Conservation (phyloP, 2,797 vertebrate species). For the Eospalax fontanierii region DNA sequence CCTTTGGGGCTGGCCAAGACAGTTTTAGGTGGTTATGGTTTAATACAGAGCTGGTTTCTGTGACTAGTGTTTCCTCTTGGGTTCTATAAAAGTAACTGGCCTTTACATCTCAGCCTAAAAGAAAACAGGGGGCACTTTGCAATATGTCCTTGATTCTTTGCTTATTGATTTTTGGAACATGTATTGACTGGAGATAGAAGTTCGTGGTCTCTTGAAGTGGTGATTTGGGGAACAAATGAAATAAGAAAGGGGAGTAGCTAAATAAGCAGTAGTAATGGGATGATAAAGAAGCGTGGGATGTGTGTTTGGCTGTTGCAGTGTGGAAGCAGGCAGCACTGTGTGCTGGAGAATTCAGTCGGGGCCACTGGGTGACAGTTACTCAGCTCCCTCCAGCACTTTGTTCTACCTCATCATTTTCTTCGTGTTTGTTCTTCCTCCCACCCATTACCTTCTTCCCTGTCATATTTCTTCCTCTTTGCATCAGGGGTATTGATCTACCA, state of each 20-base stretch:
- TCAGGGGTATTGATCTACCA: not conserved
- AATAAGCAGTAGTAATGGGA: not conserved
- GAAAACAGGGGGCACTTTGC: not conserved
- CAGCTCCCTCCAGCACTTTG: not conserved
- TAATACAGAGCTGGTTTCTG: conserved; percentile 26
- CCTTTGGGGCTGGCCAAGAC: conserved; percentile 4
- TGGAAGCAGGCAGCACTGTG: not conserved
- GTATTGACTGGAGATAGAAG: not conserved
- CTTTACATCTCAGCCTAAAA: not conserved
- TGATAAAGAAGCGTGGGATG: not conserved
- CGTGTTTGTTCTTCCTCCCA: not conserved
- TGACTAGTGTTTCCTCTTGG: conserved; percentile 10
- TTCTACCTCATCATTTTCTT: not conserved
- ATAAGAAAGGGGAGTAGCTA: not conserved
- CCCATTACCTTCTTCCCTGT: not conserved
- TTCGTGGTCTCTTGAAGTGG: not conserved
- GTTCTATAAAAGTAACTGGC: conserved; percentile 38
- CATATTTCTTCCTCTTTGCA: not conserved
- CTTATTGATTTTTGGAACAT: conserved; percentile 25
- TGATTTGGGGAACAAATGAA: conserved; percentile 22
- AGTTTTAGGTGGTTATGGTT: conserved; percentile 52
- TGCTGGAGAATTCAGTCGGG: not conserved
- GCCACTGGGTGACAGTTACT: not conserved
- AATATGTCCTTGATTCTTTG: conserved; percentile 37
- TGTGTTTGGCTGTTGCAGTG: too few relatives aligned